These are phyloP conservation scores for Echinometra lucunter DNA, from an alignment of 53 echinoderm and acorn worm species.

Conservation along the genomic window DNA sequence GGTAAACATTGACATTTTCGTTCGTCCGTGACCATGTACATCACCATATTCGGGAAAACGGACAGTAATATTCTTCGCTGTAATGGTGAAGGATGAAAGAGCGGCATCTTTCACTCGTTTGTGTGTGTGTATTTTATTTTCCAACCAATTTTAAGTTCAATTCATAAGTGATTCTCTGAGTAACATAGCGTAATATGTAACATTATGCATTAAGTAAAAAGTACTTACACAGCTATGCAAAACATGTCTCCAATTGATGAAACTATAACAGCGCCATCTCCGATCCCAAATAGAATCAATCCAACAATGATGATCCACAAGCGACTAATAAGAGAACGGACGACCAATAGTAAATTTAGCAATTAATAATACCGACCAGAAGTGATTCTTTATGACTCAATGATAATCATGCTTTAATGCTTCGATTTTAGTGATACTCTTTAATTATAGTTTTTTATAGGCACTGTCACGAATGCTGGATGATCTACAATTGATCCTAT, in stretches of 20 bases:
- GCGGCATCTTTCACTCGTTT: too few species aligned
- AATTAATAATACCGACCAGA: neutral
- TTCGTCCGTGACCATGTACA: too few species aligned
- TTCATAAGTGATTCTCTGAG: too few species aligned
- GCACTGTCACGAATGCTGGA: too few species aligned
- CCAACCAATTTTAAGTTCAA: too few species aligned
- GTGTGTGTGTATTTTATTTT: too few species aligned
- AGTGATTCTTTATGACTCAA: neutral
- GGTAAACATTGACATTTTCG: too few species aligned
- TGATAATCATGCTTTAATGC: neutral
- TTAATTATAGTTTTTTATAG: too few species aligned
- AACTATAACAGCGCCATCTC: constrained; percentile 51
- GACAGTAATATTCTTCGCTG: too few species aligned
- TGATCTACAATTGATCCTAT: too few species aligned
- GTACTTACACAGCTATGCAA: constrained; percentile 36
- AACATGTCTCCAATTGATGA: constrained; percentile 43
- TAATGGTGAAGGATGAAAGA: too few species aligned
- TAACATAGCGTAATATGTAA: neutral
- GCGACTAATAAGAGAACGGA: neutral
- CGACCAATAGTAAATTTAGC: neutral
- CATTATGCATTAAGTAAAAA: neutral
- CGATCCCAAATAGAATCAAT: constrained; percentile 23
- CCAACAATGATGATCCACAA: constrained; percentile 49
- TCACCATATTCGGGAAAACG: too few species aligned
- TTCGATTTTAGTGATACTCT: neutral